phyloP scores from a whole-genome alignment of 2,113 vertebrate species.

The Kryptolebias marmoratus region DNA sequence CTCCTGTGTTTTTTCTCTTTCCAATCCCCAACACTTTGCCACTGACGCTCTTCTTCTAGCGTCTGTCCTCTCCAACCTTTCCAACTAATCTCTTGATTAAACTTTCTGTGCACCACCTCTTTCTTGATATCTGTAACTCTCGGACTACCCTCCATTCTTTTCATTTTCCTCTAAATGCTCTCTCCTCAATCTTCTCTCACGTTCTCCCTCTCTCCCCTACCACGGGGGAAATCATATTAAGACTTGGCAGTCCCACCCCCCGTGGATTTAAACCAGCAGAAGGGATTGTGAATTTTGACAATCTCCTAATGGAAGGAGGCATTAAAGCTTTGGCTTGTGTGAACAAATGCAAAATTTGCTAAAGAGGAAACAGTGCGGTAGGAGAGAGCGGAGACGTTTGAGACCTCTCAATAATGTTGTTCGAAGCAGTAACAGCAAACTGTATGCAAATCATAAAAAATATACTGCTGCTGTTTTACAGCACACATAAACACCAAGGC shows the following conservation, averaged over 20 bases:
- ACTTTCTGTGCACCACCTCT: conserved; percentile 21
- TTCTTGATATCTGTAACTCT: conserved; percentile 15
- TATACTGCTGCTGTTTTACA: not conserved
- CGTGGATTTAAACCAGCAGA: conserved; percentile 73
- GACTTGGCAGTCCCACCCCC: conserved; percentile 62
- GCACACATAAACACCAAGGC: not conserved
- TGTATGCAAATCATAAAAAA: conserved; percentile 12
- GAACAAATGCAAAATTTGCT: conserved; percentile 51
- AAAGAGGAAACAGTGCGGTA: conserved; percentile 19
- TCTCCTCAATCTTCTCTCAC: conserved; percentile 7
- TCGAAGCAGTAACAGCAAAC: conserved; percentile 15
- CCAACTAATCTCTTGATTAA: conserved; percentile 36
- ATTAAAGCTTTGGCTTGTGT: conserved; percentile 55
- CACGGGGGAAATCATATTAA: conserved; percentile 80
- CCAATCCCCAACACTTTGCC: not conserved
- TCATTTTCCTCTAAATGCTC: conserved; percentile 19
- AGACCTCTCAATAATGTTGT: conserved; percentile 27
- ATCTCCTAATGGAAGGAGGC: conserved; percentile 78
- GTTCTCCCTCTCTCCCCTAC: conserved; percentile 16
- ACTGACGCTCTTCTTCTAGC: not conserved
- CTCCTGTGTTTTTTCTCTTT: conserved; percentile 11
- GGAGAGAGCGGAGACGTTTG: not conserved
- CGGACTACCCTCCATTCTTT: conserved; percentile 23
- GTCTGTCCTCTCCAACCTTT: not conserved
- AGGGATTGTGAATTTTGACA: conserved; percentile 76